Percentiles rank a stretch among this genome's conserved stretches.
phyloP scores from a whole-genome alignment of 30 jellyfish, hydroid and myxozoan species.

The Phacellophora camtschatica region DNA sequence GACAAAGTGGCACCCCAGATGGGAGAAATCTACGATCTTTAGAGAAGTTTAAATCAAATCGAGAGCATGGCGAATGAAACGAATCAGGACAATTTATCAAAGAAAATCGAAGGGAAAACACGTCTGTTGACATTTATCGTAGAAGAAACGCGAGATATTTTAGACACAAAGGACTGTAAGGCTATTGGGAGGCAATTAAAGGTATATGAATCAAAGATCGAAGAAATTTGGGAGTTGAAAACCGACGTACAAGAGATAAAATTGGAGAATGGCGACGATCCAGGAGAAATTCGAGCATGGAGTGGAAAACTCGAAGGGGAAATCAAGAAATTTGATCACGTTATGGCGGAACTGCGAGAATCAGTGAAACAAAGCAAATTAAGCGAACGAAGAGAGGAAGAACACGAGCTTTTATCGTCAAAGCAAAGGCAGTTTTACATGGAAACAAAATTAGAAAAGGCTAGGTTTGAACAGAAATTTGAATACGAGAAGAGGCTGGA shows the following conservation, averaged over 20 bases:
- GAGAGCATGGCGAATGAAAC: neutral
- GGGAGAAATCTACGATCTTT: neutral
- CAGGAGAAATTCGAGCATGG: slow-evolving; percentile 11
- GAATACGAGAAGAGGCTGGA: neutral
- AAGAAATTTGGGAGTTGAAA: slow-evolving; percentile 12
- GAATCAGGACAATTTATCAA: neutral
- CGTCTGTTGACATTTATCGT: neutral
- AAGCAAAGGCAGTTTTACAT: neutral
- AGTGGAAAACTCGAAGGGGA: neutral
- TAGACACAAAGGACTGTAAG: slow-evolving; percentile 2
- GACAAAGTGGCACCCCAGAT: slow-evolving; percentile 24
- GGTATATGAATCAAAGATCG: slow-evolving; percentile 14
- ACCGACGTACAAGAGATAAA: neutral
- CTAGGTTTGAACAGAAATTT: neutral
- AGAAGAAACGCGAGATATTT: neutral
- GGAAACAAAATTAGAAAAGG: neutral
- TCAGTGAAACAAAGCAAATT: neutral
- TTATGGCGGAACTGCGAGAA: slow-evolving; percentile 20
- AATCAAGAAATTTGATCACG: slow-evolving; percentile 7
- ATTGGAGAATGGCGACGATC: neutral
- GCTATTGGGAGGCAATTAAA: slow-evolving; percentile 5
- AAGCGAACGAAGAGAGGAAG: slow-evolving; percentile 31
- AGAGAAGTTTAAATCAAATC: neutral
- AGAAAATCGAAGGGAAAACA: neutral
- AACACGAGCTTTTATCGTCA: slow-evolving; percentile 14